phyloP scores from a whole-genome alignment of 1,140 invertebrate genomes.

The Charaxes varanes region DNA sequence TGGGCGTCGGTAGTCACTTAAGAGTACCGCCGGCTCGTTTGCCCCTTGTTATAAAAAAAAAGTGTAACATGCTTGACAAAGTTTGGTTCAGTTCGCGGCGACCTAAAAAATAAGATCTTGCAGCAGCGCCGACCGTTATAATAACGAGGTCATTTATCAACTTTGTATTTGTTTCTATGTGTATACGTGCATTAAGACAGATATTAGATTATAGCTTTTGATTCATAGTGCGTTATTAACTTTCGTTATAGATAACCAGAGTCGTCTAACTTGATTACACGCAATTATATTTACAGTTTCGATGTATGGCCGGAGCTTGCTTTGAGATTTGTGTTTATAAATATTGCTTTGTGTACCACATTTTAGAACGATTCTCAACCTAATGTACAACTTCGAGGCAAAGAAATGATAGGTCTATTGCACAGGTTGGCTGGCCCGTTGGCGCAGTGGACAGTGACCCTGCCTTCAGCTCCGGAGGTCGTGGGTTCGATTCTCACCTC shows the following conservation, averaged over 20 bases:
- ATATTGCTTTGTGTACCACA: no score
- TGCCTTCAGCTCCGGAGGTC: no score
- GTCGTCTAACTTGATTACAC: slow-evolving; percentile 22
- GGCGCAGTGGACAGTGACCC: no score
- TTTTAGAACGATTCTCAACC: no score
- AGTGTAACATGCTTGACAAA: slow-evolving; percentile 50
- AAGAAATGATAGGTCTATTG: no score
- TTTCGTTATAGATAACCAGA: slow-evolving; percentile 21
- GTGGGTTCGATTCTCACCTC: no score
- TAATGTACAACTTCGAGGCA: no score
- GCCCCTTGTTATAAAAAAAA: slow-evolving; percentile 7
- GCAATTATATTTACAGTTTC: slow-evolving; percentile 27
- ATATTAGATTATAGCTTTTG: slow-evolving; percentile 40
- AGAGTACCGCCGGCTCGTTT: no score
- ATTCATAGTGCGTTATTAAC: slow-evolving; percentile 27
- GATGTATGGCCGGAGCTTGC: slow-evolving; percentile 17
- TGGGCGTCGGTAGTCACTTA: no score
- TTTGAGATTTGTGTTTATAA: slow-evolving; percentile 13
- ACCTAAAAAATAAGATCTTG: slow-evolving; percentile 69
- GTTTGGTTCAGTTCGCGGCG: slow-evolving; percentile 40
- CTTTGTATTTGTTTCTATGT: slow-evolving; percentile 64
- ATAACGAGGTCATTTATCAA: slow-evolving; percentile 72
- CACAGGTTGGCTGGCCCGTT: no score
- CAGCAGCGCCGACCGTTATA: slow-evolving; percentile 62
- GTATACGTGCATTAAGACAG: slow-evolving; percentile 43